Evolutionary conservation across 2,888 invertebrate species (phyloP), one percentile per base, ranked within the genome.

Genomic region (Cataglyphis livida): DNA sequence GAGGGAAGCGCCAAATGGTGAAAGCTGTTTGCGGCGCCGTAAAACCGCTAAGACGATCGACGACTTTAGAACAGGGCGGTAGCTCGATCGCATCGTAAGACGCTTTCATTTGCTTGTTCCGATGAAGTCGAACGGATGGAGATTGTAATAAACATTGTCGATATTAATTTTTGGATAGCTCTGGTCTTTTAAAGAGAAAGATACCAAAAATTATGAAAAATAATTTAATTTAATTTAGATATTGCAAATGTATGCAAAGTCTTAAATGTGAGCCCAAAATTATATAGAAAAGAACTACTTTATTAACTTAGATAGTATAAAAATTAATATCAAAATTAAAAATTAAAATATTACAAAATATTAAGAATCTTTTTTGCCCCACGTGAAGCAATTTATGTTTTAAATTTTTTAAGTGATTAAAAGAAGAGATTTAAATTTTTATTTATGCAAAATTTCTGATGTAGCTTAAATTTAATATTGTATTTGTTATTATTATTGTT

Each of bases 41-140:
- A 61, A 79, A 79, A 59, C 59, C 78, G 35, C 59, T 48, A 61
- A 79, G 78, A 70, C 78, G 70, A 79, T 70, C 78, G 70, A 70
- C 70, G 59, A 70, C 78, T 79, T 79, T 70, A 35, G 44, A 70
- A 44, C 59, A 78, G 68, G 68, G 68, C 59, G 59, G 48, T 44
- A 59, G 32, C 48, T 61, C 59, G 41, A 68, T 70, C 68, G 68
- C 44, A 25, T 35, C 18, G n/a, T 38, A 44, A 57, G 44, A 44
- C 41, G 28, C 12, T 2, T 32, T n/a, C 12, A 18, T 59, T 28
- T 21, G 21, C 51, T 38, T 41, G 41, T 44, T 28, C 12, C 59
- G 35, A 18, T 3, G 41, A 76, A 76, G 44, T 68, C 28, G 25
- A 12, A 61, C 12, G 78, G 18, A 35, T 44, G 44, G n/a, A n/a